These are phyloP conservation scores for Chaetops frenatus DNA, from an alignment of 2,113 vertebrate species.

Conservation along the genomic window DNA sequence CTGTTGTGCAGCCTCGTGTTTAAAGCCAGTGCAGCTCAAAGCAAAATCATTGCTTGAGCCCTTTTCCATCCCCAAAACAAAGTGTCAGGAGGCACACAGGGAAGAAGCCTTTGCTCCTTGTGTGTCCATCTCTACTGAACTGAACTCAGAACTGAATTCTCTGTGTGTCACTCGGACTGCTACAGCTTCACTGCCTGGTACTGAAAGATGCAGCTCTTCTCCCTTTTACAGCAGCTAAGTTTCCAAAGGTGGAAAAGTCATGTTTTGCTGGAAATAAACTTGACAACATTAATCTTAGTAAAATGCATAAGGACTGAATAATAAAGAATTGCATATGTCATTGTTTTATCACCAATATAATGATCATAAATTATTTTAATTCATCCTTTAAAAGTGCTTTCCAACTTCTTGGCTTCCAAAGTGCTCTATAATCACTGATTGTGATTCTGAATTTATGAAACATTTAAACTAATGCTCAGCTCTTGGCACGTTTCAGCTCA, in stretches of 20 bases:
- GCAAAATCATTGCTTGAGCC: neutral
- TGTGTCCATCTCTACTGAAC: neutral
- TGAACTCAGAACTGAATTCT: neutral
- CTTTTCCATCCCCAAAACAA: neutral
- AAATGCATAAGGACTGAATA: neutral
- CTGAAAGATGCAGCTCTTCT: neutral
- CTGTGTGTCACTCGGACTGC: neutral
- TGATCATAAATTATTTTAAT: neutral
- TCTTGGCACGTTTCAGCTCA: neutral
- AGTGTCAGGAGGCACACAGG: fast-evolving
- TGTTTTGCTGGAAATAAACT: neutral
- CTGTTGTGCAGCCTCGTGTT: neutral
- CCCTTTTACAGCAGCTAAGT: fast-evolving
- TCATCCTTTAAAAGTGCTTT: neutral
- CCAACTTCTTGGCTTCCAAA: neutral
- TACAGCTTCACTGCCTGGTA: neutral
- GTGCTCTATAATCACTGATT: neutral
- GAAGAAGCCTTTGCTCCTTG: neutral
- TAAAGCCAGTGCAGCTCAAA: neutral
- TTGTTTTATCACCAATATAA: neutral
- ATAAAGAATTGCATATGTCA: neutral
- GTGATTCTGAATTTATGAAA: neutral
- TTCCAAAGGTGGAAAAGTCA: neutral
- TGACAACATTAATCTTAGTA: neutral
- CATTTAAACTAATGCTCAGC: neutral